phyloP scores from a whole-genome alignment of 1,140 invertebrate genomes.

The Eurytemora carolleeae region DNA sequence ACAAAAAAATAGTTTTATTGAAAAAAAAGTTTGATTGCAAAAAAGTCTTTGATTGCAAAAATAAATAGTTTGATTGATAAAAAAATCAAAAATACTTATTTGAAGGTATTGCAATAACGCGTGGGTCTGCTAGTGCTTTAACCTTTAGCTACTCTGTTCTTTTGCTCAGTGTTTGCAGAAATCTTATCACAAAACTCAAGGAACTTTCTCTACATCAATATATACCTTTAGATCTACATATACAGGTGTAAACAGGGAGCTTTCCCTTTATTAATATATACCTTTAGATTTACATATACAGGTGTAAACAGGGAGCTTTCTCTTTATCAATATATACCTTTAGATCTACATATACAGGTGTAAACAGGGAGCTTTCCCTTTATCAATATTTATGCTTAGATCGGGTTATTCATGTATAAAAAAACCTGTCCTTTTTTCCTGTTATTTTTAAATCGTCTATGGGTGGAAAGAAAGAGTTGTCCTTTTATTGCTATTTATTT shows the following conservation, averaged over 20 bases:
- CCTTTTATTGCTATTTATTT: no score
- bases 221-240: constrained; percentile 92
- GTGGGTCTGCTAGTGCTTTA: constrained; percentile 82
- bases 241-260: constrained; percentile 54
- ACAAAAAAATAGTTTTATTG: no score
- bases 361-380: constrained; percentile 68
- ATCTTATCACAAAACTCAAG: constrained; percentile 84
- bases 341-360: constrained; percentile 77
- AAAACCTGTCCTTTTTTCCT: no score
- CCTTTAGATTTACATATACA: constrained; percentile 91
- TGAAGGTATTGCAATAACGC: constrained; percentile 75
- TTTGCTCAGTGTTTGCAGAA: constrained; percentile 79
- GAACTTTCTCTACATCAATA: constrained; percentile 93
- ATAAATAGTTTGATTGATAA: no score
- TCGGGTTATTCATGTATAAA: constrained; percentile 51
- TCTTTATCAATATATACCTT: constrained; percentile 87
- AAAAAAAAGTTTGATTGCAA: no score
- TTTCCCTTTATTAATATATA: constrained; percentile 89
- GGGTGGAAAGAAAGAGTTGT: no score
- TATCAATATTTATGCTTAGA: constrained; percentile 97
- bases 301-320: constrained; percentile 57
- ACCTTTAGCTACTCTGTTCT: constrained; percentile 91
- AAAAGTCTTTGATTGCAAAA: no score
- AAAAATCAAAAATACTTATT: no score
- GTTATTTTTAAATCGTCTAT: no score